phyloP scores from a whole-genome alignment of 2,888 invertebrate genomes.

The Falcaria lacertinaria region DNA sequence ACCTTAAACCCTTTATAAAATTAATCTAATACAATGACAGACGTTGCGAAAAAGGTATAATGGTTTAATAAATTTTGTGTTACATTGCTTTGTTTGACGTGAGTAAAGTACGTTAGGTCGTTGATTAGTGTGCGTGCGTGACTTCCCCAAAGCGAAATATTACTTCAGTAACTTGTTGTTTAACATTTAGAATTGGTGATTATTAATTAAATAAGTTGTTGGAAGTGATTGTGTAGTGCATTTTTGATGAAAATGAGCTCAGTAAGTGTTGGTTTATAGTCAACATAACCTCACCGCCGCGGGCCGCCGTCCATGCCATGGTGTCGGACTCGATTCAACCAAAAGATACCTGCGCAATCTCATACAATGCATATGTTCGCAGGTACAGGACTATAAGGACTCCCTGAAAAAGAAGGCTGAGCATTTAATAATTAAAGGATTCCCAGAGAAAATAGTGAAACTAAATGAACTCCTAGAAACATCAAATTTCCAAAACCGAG shows the following conservation, averaged over 20 bases:
- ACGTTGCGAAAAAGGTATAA: constrained; percentile 71
- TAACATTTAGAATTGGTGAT: constrained; percentile 13
- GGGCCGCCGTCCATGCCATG: constrained; percentile 27
- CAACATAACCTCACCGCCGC: constrained; percentile 51
- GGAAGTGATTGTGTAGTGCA: constrained; percentile 6
- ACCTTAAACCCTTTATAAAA: constrained; percentile 20
- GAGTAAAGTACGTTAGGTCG: constrained; percentile 44
- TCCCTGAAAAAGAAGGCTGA: constrained; percentile 93
- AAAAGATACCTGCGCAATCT: not conserved
- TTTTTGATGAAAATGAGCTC: constrained; percentile 26
- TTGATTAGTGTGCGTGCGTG: constrained; percentile 56
- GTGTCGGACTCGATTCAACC: constrained; percentile 1
- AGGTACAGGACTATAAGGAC: constrained; percentile 96
- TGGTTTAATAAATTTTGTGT: constrained; percentile 16
- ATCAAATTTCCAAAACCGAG: constrained; percentile 87
- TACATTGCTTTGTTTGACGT: constrained; percentile 47
- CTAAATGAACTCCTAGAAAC: constrained; percentile 93
- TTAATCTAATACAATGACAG: constrained; percentile 55
- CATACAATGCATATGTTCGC: constrained; percentile 35
- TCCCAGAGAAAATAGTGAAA: constrained; percentile 95
- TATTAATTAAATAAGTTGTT: not conserved
- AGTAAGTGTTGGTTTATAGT: constrained; percentile 30
- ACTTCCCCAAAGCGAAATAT: constrained; percentile 26
- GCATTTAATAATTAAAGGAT: constrained; percentile 91
- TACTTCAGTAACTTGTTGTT: constrained; percentile 15